phyloP scores from a whole-genome alignment of 2,113 vertebrate genomes.

The Balaeniceps rex region DNA sequence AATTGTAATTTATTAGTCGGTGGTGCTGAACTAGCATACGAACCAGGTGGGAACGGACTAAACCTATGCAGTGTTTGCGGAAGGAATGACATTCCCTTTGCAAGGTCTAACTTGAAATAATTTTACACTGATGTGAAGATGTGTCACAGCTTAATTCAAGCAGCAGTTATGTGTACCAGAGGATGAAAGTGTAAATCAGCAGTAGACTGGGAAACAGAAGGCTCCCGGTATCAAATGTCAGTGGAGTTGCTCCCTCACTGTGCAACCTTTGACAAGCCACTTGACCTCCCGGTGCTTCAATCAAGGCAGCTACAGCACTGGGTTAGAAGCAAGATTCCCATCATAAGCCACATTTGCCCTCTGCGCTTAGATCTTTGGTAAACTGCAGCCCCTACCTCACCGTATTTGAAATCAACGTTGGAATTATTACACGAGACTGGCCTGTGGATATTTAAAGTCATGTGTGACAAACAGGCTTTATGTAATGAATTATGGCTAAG shows the following conservation, averaged over 20 bases:
- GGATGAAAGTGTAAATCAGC: slow-evolving; percentile 60
- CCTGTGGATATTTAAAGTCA: neutral
- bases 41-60: neutral
- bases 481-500: neutral
- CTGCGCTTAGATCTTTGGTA: neutral
- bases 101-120: slow-evolving; percentile 46
- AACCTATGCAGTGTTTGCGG: rapidly evolving
- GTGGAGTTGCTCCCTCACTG: neutral
- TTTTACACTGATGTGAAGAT: slow-evolving; percentile 21
- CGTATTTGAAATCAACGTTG: neutral
- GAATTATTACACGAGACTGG: neutral
- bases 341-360: neutral
- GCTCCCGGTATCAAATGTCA: slow-evolving; percentile 22
- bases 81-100: neutral
- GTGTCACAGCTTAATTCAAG: slow-evolving; percentile 51
- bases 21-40: neutral
- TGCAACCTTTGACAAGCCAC: slow-evolving; percentile 27
- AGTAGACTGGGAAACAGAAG: slow-evolving; percentile 37
- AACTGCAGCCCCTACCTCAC: neutral
- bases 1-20: slow-evolving; percentile 35
- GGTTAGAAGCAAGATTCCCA: neutral
- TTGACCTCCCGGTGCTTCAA: neutral
- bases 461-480: slow-evolving; percentile 51
- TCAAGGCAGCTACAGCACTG: neutral
- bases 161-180: slow-evolving; percentile 45